phyloP scores from a whole-genome alignment of 1,140 invertebrate species.

The Drosophila miranda region DNA sequence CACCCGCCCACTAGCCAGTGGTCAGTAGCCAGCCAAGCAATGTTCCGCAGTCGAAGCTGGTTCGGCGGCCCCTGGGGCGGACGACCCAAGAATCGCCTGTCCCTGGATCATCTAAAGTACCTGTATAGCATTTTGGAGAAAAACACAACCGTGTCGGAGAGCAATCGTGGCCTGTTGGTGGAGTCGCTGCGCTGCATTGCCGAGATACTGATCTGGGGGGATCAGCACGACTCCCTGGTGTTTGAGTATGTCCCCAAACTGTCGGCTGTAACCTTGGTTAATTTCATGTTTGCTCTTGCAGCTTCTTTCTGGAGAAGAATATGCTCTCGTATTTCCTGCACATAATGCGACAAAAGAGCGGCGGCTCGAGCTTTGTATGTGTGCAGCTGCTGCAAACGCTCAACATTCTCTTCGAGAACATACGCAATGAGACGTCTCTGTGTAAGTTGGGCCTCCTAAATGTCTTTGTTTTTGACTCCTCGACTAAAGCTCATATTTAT shows the following conservation, averaged over 20 bases:
- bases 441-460: slow-evolving; percentile 88
- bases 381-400: slow-evolving; percentile 98
- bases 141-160: slow-evolving; percentile 98
- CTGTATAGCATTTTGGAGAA: slow-evolving; percentile 97
- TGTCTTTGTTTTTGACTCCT: no score
- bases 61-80: slow-evolving; percentile 91
- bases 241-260: slow-evolving; percentile 94
- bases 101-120: slow-evolving; percentile 98
- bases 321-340: slow-evolving; percentile 99
- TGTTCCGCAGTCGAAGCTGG: slow-evolving; percentile 94
- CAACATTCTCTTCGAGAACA: slow-evolving; percentile 99
- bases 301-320: slow-evolving; percentile 99
- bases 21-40: slow-evolving; percentile 67
- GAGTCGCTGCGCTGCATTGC: slow-evolving; percentile 98
- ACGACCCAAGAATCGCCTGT: slow-evolving; percentile 97
- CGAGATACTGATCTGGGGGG: slow-evolving; percentile 99
- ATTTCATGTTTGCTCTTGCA: slow-evolving; percentile 83
- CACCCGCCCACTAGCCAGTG: not conserved
- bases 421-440: slow-evolving; percentile 98
- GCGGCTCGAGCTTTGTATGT: slow-evolving; percentile 95
- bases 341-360: slow-evolving; percentile 99
- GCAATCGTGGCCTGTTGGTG: slow-evolving; percentile 96
- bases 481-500: not conserved
- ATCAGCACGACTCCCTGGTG: slow-evolving; percentile 99
- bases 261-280: not conserved